Evolutionary conservation across 2,113 vertebrate species (phyloP).

Genomic region (Tragelaphus scriptus): DNA sequence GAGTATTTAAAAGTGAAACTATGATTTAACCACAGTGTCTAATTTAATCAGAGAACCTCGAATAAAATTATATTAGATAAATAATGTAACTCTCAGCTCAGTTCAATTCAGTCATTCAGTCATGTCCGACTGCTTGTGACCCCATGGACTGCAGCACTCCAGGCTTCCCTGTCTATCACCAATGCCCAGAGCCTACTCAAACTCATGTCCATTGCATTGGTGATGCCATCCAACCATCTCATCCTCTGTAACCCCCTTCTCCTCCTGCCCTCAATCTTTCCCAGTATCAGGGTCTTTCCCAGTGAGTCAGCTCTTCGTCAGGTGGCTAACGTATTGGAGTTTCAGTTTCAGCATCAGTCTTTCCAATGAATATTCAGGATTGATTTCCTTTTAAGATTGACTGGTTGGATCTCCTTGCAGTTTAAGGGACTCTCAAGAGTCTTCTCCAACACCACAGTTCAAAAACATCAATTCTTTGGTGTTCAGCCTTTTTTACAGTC

Average conservation of each 20-base stretch:
- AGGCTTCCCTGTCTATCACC: background rate
- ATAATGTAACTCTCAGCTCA: constrained; percentile 9
- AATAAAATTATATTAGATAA: constrained; percentile 15
- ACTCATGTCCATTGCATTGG: background rate
- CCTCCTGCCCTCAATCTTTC: background rate
- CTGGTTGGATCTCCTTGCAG: background rate
- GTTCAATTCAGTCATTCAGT: background rate
- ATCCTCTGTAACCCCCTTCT: background rate
- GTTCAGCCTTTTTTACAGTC: background rate
- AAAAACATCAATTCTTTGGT: background rate
- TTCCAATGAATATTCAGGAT: background rate
- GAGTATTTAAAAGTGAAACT: background rate
- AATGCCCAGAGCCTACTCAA: background rate
- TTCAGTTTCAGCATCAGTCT: background rate
- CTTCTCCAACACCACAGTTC: background rate
- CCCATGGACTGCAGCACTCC: background rate
- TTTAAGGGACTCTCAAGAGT: background rate
- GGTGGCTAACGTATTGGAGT: background rate
- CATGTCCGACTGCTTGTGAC: background rate
- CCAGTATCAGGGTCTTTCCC: background rate
- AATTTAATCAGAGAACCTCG: background rate
- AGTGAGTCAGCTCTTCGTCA: background rate
- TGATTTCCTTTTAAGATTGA: background rate
- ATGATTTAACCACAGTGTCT: background rate
- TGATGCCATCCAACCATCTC: background rate